Conservation (phyloP, 1,140 invertebrate species). For the Armadillidium nasatum region DNA sequence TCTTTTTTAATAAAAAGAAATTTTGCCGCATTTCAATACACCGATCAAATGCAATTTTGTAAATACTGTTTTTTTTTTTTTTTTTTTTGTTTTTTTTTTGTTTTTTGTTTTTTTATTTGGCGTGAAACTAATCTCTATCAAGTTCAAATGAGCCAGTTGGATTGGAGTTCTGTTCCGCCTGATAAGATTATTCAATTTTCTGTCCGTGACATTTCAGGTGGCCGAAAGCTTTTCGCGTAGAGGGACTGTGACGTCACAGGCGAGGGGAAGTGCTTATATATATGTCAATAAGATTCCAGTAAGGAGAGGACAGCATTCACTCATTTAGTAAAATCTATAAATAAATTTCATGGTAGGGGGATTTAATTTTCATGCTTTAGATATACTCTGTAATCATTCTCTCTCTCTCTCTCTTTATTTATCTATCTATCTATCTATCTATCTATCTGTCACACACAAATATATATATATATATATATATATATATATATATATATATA, state of each 20-base stretch:
- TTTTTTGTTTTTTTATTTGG: no score
- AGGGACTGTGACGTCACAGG: not conserved
- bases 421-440: no score
- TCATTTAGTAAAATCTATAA: not conserved
- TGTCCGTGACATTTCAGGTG: constrained; percentile 8
- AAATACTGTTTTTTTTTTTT: no score
- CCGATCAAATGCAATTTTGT: no score
- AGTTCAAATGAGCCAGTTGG: not conserved
- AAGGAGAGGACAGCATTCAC: not conserved
- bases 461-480: not conserved
- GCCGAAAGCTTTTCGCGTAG: not conserved
- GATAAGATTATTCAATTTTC: constrained; percentile 11
- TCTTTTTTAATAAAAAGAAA: no score
- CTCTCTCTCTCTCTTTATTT: not conserved
- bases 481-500: not conserved
- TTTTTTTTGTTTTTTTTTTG: no score
- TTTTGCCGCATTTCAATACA: no score
- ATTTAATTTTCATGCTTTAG: not conserved
- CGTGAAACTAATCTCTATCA: not conserved
- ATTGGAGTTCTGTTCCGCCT: not conserved
- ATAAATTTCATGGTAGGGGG: not conserved
- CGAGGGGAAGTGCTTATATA: constrained; percentile 2
- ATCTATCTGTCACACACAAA: not conserved
- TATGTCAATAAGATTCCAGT: constrained; percentile 3
- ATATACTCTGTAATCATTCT: not conserved